Evolutionary conservation across 2,113 vertebrate species (phyloP).

Genomic region (Microcebus tavaratra): DNA sequence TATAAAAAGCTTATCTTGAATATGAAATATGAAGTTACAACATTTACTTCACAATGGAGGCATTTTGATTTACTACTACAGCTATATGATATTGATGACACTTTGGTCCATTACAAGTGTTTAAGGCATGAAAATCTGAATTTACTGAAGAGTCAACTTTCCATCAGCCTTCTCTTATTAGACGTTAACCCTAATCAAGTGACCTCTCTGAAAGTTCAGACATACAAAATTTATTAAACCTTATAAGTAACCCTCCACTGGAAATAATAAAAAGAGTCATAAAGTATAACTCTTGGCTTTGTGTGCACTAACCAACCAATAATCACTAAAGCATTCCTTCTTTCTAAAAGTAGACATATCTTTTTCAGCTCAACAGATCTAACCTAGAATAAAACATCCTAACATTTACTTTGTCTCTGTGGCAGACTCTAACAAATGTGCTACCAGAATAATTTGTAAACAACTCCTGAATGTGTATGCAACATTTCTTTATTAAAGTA

Average conservation of each 20-base stretch:
- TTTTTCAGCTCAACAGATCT: constrained; percentile 37
- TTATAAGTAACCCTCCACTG: not conserved
- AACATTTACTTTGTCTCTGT: constrained; percentile 36
- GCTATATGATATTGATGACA: not conserved
- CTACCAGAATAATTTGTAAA: constrained; percentile 58
- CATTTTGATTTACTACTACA: not conserved
- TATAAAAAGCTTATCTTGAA: constrained; percentile 39
- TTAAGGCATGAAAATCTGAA: constrained; percentile 26
- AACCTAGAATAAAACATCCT: constrained; percentile 58
- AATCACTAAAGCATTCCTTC: not conserved
- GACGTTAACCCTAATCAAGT: not conserved
- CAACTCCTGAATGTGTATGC: constrained; percentile 45
- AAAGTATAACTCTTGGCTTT: not conserved
- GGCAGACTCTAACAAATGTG: constrained; percentile 22
- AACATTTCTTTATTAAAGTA: constrained; percentile 60
- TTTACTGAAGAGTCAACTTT: not conserved
- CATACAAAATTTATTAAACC: constrained; percentile 37
- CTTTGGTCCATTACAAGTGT: not conserved
- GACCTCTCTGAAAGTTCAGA: constrained; percentile 16
- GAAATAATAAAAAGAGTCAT: not conserved
- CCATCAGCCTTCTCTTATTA: not conserved
- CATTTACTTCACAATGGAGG: not conserved
- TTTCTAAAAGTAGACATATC: constrained; percentile 19
- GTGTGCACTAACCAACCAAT: not conserved
- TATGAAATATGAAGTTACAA: not conserved